Percentiles rank a stretch among this genome's conserved stretches.
These are phyloP conservation scores for Cenopis cana DNA, from an alignment of 2,888 invertebrate genomes.

Conservation along the genomic window DNA sequence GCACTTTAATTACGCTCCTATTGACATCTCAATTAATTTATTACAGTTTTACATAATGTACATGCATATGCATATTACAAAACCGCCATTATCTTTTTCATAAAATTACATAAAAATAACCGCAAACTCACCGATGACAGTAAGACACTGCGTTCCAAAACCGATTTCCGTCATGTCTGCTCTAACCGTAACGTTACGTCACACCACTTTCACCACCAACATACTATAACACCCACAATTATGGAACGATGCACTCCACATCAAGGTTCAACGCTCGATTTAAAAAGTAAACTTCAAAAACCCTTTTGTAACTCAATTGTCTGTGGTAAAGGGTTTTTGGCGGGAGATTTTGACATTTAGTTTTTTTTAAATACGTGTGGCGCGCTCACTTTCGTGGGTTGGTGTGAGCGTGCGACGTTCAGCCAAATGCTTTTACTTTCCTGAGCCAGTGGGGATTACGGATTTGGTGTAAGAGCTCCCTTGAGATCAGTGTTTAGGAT, in stretches of 20 bases:
- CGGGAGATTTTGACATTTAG: constrained; percentile 61
- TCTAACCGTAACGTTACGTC: constrained; percentile 80
- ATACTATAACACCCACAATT: constrained; percentile 64
- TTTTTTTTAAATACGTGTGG: constrained; percentile 63
- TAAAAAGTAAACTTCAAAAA: constrained; percentile 56
- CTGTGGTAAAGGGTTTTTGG: constrained; percentile 58
- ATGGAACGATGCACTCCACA: constrained; percentile 68
- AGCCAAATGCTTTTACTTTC: constrained; percentile 80
- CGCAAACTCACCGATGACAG: constrained; percentile 72
- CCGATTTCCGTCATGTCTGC: constrained; percentile 75
- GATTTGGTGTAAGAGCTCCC: constrained; percentile 34
- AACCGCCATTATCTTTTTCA: neutral
- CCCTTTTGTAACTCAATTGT: constrained; percentile 46
- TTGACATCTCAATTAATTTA: neutral
- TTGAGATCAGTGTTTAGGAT: constrained; percentile 27
- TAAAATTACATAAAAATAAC: constrained; percentile 43
- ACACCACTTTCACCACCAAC: constrained; percentile 81
- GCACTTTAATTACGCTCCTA: neutral
- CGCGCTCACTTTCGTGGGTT: constrained; percentile 74
- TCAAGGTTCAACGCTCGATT: constrained; percentile 72
- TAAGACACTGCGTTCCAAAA: constrained; percentile 73
- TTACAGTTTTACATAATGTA: constrained; percentile 2
- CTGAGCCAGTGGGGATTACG: constrained; percentile 75
- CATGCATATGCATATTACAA: neutral
- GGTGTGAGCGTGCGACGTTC: constrained; percentile 69